A percentile compares a stretch with the other conserved stretches of the same genome.
Evolutionary conservation across 2,888 invertebrate genomes (phyloP).

Genomic region (Campoplex nolae): DNA sequence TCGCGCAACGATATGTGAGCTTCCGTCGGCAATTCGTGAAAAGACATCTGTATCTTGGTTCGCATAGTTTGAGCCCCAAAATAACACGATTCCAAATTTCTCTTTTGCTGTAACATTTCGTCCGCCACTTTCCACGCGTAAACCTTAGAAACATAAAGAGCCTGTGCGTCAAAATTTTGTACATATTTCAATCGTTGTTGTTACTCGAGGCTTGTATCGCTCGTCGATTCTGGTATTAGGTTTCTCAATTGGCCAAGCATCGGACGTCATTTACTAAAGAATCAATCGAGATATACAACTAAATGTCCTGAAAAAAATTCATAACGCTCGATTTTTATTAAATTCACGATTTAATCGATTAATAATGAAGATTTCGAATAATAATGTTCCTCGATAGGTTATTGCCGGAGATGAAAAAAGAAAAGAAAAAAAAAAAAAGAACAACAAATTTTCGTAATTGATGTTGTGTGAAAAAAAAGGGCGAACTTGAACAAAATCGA

Average conservation of each 20-base stretch:
- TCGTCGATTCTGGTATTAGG: background rate
- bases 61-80: slow-evolving; percentile 99
- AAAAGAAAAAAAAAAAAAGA: background rate
- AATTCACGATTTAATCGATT: too few relatives aligned
- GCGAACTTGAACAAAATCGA: background rate
- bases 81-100: slow-evolving; percentile 96
- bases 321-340: too few relatives aligned
- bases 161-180: background rate
- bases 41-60: slow-evolving; percentile 96
- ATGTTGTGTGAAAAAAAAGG: background rate
- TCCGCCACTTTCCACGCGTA: slow-evolving; percentile 99
- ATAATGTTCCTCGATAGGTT: too few relatives aligned
- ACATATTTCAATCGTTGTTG: background rate
- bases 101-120: slow-evolving; percentile 94
- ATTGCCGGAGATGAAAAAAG: too few relatives aligned
- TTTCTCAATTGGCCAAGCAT: background rate
- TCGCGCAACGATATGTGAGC: slow-evolving; percentile 95
- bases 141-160: slow-evolving; percentile 87
- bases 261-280: background rate
- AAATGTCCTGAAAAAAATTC: background rate
- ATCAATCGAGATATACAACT: too few relatives aligned
- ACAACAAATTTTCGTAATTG: background rate
- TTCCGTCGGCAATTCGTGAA: slow-evolving; percentile 95
- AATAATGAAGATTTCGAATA: too few relatives aligned
- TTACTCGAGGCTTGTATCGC: background rate